Evolutionary conservation across 2,888 invertebrate genomes (phyloP).

Genomic region (Acanthococcus lagerstroemiae): DNA sequence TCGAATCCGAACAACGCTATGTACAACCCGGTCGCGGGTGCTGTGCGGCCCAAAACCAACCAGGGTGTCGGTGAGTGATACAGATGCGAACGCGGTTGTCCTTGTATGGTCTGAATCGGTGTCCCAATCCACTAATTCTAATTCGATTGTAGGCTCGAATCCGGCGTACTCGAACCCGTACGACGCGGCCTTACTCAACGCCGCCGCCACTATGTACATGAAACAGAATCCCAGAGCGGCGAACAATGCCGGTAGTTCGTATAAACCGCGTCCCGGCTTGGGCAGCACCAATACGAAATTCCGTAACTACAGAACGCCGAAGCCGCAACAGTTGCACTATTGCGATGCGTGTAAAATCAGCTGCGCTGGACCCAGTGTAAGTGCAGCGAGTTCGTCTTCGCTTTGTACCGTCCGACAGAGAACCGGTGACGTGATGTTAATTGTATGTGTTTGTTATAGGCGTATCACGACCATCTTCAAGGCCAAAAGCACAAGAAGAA

Average conservation of each 20-base stretch:
- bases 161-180: constrained; percentile 19
- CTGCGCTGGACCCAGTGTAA: constrained; percentile 81
- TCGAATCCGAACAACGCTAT: constrained; percentile 10
- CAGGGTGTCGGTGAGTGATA: not conserved
- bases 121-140: not conserved
- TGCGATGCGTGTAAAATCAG: constrained; percentile 99
- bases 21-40: not conserved
- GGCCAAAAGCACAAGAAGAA: constrained; percentile 99
- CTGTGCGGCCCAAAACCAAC: constrained; percentile 15
- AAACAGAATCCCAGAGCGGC: constrained; percentile 33
- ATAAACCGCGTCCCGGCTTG: constrained; percentile 21
- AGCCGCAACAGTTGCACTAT: constrained; percentile 85
- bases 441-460: constrained; percentile 45
- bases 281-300: constrained; percentile 23
- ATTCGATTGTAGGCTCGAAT: not conserved
- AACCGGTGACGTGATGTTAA: not conserved
- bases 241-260: constrained; percentile 2
- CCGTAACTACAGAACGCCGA: constrained; percentile 14
- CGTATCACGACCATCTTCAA: constrained; percentile 91
- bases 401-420: not conserved
- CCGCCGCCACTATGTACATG: constrained; percentile 32
- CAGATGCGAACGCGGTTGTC: too few relatives aligned
- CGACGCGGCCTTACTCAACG: constrained; percentile 23
- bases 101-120: not conserved
- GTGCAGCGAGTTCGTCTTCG: not conserved